Base-by-base conservation (phyloP, 2,888 invertebrate species). In the Automeris io region DNA sequence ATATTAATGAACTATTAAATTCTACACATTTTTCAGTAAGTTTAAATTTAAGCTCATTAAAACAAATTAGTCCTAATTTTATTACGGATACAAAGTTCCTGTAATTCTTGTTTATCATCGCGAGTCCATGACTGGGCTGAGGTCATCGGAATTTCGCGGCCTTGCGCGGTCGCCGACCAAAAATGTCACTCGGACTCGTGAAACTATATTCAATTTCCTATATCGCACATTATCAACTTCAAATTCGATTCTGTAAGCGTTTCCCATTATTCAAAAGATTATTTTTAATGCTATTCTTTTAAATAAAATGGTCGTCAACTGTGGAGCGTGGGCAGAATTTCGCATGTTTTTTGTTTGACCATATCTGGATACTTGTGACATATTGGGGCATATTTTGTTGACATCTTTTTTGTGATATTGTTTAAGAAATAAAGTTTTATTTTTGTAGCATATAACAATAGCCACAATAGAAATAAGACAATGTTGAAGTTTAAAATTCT, bases 151-250 rank as follows among this genome's bases (percentile, higher is more conserved):
- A 73, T 73, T 65, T 51, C 51, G 64, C 77, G 85, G 81, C 85
- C 85, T 85, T 85, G 85, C 70, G 62, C 76, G 82, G 85, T 80
- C 85, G 75, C 77, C 77, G 82, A 73, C 77, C 81, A 78, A 65
- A 60, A 57, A 52, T 70, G 70, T 72, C 71, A 69, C 69, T 51
- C 42, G 68, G 70, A 73, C 66, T 71, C 64, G 70, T 65, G 72
- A 69, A 69, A 79, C 79, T 77, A 46, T 60, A 60, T 49, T 50
- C 44, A 55, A 49, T 44, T 50, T 56, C 50, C 63, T 55, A 49
- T 49, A 45, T 53, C 50, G 53, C 46, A 43, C 45, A 47, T 49
- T 42, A 50, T 49, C 38, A 45, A 37, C 33, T 41, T 29, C 29
- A 29, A 29, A n/a, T 29, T 16, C 5, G 8, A 26, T 8, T 26